phyloP scores from a whole-genome alignment of 2,888 invertebrate genomes.

The Tipula helvola region DNA sequence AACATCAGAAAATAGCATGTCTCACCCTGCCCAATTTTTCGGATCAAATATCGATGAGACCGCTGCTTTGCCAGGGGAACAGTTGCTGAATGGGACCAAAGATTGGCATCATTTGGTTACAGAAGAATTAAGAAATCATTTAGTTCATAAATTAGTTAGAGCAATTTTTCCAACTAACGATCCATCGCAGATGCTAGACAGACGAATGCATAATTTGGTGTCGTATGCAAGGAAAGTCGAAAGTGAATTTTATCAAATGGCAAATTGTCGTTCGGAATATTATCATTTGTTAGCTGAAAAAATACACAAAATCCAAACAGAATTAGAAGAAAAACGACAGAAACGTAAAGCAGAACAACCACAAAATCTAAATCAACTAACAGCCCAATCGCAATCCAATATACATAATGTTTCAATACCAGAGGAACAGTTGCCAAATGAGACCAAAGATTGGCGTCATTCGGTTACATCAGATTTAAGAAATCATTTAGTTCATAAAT shows the following conservation, averaged over 20 bases:
- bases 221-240: slow-evolving; percentile 98
- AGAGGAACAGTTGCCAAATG: slow-evolving; percentile 30
- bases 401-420: background rate
- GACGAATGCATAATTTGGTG: slow-evolving; percentile 94
- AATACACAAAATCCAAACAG: slow-evolving; percentile 99
- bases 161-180: slow-evolving; percentile 99
- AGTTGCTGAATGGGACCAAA: slow-evolving; percentile 50
- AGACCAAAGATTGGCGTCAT: slow-evolving; percentile 86
- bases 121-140: slow-evolving; percentile 93
- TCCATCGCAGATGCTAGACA: slow-evolving; percentile 90
- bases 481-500: slow-evolving; percentile 97
- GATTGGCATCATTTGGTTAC: slow-evolving; percentile 98
- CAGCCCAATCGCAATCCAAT: slow-evolving; percentile 19
- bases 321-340: slow-evolving; percentile 87
- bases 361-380: slow-evolving; percentile 38
- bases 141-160: slow-evolving; percentile 98
- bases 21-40: slow-evolving; percentile 32
- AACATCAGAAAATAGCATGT: slow-evolving; percentile 32
- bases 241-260: slow-evolving; percentile 99
- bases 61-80: slow-evolving; percentile 20
- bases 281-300: slow-evolving; percentile 97
- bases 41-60: slow-evolving; percentile 27
- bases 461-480: slow-evolving; percentile 93
- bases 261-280: slow-evolving; percentile 94
- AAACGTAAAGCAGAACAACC: slow-evolving; percentile 73